Conservation (phyloP, 30 jellyfish, hydroid and myxozoan species). For the Rhopilema esculentum region DNA sequence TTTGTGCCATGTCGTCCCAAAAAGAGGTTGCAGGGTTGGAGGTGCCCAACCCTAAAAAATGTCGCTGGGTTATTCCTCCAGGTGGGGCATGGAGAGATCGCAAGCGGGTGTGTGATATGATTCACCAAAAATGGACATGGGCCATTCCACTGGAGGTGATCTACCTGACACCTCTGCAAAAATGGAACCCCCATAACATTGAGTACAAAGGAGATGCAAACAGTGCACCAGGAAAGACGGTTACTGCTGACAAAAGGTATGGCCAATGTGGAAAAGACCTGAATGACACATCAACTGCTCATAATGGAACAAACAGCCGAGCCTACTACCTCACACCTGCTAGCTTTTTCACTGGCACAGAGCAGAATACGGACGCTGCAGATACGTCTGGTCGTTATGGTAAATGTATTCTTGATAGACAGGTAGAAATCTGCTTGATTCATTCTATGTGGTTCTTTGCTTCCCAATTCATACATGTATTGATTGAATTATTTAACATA, state of each 20-base stretch:
- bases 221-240: slow-evolving; percentile 52
- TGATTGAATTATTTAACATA: no score
- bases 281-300: slow-evolving; percentile 39
- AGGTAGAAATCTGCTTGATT: slow-evolving; percentile 43
- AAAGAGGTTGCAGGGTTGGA: slow-evolving; percentile 80
- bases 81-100: slow-evolving; percentile 39
- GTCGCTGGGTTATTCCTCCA: slow-evolving; percentile 34
- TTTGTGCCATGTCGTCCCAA: slow-evolving; percentile 89
- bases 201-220: slow-evolving; percentile 81
- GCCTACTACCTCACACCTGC: slow-evolving; percentile 81
- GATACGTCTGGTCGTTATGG: slow-evolving; percentile 78
- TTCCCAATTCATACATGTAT: no score
- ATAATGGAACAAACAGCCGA: slow-evolving; percentile 85
- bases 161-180: slow-evolving; percentile 86
- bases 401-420: slow-evolving; percentile 71
- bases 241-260: slow-evolving; percentile 47
- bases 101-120: slow-evolving; percentile 58
- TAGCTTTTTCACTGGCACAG: slow-evolving; percentile 71
- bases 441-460: no score
- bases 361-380: slow-evolving; percentile 64
- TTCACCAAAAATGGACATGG: slow-evolving; percentile 88
- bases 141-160: slow-evolving; percentile 95
- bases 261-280: slow-evolving; percentile 68
- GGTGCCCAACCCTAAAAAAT: slow-evolving; percentile 59
- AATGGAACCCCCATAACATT: slow-evolving; percentile 88